Percentiles rank a stretch among this genome's conserved stretches.
Conservation (phyloP, 2,113 vertebrate genomes). For the Erythrocercus mccallii region DNA sequence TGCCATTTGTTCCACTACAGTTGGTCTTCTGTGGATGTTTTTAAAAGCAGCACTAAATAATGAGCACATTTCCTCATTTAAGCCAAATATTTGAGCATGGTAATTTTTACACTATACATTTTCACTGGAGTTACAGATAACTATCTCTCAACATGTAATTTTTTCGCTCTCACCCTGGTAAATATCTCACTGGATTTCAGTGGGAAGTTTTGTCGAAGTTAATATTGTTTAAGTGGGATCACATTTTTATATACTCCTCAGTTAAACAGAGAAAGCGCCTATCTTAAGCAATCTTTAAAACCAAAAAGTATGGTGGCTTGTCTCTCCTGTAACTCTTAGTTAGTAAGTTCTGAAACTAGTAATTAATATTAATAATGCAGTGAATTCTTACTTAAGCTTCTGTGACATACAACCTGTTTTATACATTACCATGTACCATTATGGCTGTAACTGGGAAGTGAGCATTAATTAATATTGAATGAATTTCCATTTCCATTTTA, state of each 20-base stretch:
- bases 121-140: not conserved
- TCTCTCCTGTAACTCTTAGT: not conserved
- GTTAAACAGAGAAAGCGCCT: not conserved
- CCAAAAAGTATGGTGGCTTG: rapidly evolving
- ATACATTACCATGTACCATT: not conserved
- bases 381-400: not conserved
- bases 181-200: not conserved
- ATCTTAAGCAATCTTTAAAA: not conserved
- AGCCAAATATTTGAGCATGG: not conserved
- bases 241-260: not conserved
- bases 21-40: slow-evolving; percentile 11
- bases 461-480: not conserved
- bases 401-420: not conserved
- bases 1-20: slow-evolving; percentile 32
- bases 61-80: slow-evolving; percentile 13
- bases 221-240: not conserved
- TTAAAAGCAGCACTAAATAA: slow-evolving; percentile 15
- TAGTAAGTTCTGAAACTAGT: not conserved
- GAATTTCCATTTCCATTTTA: not conserved
- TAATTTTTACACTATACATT: not conserved
- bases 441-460: not conserved
- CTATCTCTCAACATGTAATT: not conserved
- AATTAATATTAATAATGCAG: not conserved
- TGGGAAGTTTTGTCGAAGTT: not conserved
- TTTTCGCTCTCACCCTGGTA: not conserved